Percentiles rank a stretch among this genome's conserved stretches.
Evolutionary conservation across 1,140 invertebrate genomes (phyloP).

Genomic region (Epicauta chinensis): DNA sequence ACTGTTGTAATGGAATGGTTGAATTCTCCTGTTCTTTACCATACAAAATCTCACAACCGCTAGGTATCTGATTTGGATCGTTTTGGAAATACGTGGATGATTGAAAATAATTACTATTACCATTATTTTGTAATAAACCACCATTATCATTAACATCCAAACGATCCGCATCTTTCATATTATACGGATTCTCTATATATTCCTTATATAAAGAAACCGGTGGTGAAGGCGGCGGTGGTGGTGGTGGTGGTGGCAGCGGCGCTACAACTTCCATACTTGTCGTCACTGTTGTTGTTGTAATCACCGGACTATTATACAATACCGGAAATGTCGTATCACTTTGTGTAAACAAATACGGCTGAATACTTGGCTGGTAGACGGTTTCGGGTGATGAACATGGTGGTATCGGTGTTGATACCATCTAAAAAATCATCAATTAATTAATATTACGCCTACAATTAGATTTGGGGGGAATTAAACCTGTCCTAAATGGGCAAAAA

Average conservation of each 20-base stretch:
- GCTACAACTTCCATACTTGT: neutral
- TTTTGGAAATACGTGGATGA: constrained; percentile 51
- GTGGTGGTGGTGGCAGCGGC: neutral
- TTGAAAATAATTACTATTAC: constrained; percentile 28
- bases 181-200: constrained; percentile 49
- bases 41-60: constrained; percentile 53
- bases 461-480: constrained; percentile 26
- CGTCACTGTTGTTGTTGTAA: neutral
- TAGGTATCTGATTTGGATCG: constrained; percentile 44
- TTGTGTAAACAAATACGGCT: constrained; percentile 5
- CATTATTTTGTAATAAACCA: constrained; percentile 1
- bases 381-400: constrained; percentile 33
- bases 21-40: constrained; percentile 25
- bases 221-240: constrained; percentile 25
- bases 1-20: no score
- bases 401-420: constrained; percentile 50
- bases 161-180: constrained; percentile 20
- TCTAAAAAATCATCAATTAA: constrained; percentile 39
- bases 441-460: constrained; percentile 7
- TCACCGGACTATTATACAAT: constrained; percentile 21
- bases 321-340: constrained; percentile 27
- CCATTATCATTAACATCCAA: constrained; percentile 11
- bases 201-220: constrained; percentile 46
- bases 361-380: constrained; percentile 8
- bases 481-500: constrained; percentile 48